Evolutionary conservation across 53 echinoderm and acorn worm species (phyloP).

Genomic region (Apostichopus leukothele): DNA sequence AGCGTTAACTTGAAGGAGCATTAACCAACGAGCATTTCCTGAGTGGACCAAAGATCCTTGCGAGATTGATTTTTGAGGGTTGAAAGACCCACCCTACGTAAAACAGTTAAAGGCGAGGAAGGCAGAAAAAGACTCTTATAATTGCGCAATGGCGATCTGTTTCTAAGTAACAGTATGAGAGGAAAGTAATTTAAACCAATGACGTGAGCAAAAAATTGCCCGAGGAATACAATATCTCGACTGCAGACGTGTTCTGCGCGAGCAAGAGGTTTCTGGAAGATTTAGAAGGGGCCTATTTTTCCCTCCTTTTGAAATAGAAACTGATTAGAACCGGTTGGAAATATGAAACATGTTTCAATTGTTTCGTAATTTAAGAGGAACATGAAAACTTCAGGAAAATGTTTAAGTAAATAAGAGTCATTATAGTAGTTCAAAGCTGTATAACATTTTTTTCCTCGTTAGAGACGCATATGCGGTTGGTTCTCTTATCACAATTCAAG

Average conservation of each 20-base stretch:
- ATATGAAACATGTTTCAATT: conserved; percentile 18
- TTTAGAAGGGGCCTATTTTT: conserved; percentile 5
- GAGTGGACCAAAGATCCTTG: neutral
- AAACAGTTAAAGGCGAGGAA: conserved; percentile 14
- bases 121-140: neutral
- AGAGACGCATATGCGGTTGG: too few relatives aligned
- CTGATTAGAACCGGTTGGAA: neutral
- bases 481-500: too few relatives aligned
- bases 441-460: too few relatives aligned
- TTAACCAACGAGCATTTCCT: neutral
- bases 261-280: conserved; percentile 3
- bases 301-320: neutral
- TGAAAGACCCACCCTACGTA: conserved; percentile 10
- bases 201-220: conserved; percentile 34
- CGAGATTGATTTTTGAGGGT: conserved; percentile 11
- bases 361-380: neutral
- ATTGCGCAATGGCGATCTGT: conserved; percentile 21
- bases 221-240: conserved; percentile 25
- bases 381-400: neutral
- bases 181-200: conserved; percentile 8
- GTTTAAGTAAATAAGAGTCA: neutral
- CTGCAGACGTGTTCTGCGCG: conserved; percentile 7
- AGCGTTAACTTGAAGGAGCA: neutral
- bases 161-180: conserved; percentile 17
- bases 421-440: too few relatives aligned